Evolutionary conservation across 2,888 invertebrate genomes (phyloP), one percentile per base, ranked within the genome.

Genomic region (Xestobium rufovillosum): DNA sequence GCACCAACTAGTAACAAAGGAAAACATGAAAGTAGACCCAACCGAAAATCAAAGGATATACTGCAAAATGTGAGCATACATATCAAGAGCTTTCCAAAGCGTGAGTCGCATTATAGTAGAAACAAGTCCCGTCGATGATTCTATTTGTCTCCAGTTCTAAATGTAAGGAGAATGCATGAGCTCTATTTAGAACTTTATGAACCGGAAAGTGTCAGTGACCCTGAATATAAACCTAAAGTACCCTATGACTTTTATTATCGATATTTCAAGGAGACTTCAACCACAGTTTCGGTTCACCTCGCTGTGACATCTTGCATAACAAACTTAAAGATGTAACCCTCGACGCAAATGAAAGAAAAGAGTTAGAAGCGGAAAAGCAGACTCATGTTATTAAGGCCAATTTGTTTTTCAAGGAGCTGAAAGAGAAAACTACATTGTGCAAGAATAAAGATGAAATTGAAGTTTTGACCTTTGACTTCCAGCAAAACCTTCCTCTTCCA

Each of bases 401-500:
- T 8, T 6, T 19, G n/a, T 19, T 19, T 19, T 19, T 8, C n/a
- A n/a, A 19, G 6, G 23, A 6, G 6, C 12, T 46, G 15, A 44
- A 45, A 35, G 30, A 32, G 10, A 42, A 36, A 42, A 33, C 39
- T 27, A 25, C 31, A 28, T 23, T 36, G 17, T 31, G 37, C 14
- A 33, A 40, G 35, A 42, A 28, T 16, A 13, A 38, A 28, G 30
- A 31, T 9, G 14, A 23, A 4, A 31, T 35, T 10, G 44, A 44
- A 42, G 34, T 35, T 4, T 11, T 43, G 15, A 31, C 34, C 8
- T 47, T 45, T 32, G 46, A 46, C 36, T 41, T 37, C 26, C 46
- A 48, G 32, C 45, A 48, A 40, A 48, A 47, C 39, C 26, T 41
- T 28, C 48, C 45, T 9, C 28, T 46, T 13, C 42, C 45, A 17